Percentiles rank a stretch among this genome's conserved stretches.
Evolutionary conservation across 2,888 invertebrate genomes (phyloP).

Genomic region (Hirtodrosophila duncani): DNA sequence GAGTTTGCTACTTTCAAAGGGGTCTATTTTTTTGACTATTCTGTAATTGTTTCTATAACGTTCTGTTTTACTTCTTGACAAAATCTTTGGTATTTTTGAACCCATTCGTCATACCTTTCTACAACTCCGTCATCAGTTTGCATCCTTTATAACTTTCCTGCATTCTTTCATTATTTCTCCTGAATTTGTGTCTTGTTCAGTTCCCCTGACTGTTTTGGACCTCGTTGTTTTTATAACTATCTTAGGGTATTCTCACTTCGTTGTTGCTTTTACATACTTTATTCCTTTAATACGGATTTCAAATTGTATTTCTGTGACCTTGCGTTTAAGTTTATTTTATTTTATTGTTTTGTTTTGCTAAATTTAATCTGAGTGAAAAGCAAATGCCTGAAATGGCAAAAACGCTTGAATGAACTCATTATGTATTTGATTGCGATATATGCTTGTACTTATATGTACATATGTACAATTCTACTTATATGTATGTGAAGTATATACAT

Average conservation of each 20-base stretch:
- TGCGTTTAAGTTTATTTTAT: conserved; percentile 17
- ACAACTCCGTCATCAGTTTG: too few relatives aligned
- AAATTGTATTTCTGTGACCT: conserved; percentile 19
- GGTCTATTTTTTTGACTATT: too few relatives aligned
- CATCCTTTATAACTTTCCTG: too few relatives aligned
- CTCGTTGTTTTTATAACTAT: too few relatives aligned
- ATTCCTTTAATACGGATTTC: conserved; percentile 6
- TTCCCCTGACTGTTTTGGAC: too few relatives aligned
- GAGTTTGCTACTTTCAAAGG: too few relatives aligned
- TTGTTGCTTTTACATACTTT: not conserved
- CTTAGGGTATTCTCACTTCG: not conserved
- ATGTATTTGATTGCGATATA: conserved; percentile 2
- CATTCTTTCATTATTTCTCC: too few relatives aligned
- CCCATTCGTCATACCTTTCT: too few relatives aligned
- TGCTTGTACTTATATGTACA: conserved; percentile 14
- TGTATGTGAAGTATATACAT: not conserved
- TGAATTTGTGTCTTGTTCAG: too few relatives aligned
- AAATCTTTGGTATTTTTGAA: too few relatives aligned
- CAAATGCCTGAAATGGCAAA: conserved; percentile 27
- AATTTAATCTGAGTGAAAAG: conserved; percentile 37
- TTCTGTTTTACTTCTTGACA: too few relatives aligned
- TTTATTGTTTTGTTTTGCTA: conserved; percentile 8
- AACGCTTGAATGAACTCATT: not conserved
- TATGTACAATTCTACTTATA: not conserved
- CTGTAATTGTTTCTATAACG: too few relatives aligned